These are phyloP conservation scores for Eristalis arbustorum DNA, from an alignment of 2,888 invertebrate genomes.

Conservation along the genomic window DNA sequence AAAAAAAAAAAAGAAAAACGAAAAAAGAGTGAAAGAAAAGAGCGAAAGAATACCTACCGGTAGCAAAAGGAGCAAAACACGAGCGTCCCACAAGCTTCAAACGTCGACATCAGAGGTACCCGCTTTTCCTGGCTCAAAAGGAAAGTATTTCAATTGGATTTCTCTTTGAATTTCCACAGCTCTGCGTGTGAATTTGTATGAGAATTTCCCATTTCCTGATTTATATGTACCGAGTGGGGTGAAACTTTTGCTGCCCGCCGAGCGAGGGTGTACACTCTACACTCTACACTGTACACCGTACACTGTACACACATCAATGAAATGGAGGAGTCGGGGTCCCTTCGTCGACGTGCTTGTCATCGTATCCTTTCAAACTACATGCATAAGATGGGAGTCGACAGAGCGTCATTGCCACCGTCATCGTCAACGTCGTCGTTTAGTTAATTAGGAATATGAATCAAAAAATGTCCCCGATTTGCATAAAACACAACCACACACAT, in stretches of 20 bases:
- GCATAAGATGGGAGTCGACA: no score
- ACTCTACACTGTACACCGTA: not conserved
- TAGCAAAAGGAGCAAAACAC: not conserved
- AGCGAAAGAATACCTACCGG: not conserved
- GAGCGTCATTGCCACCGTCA: not conserved
- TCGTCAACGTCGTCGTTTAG: slow-evolving; percentile 43
- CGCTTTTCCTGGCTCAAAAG: slow-evolving; percentile 38
- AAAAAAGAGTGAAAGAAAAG: not conserved
- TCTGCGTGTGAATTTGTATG: slow-evolving; percentile 61
- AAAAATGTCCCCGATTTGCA: slow-evolving; percentile 60
- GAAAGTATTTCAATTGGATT: slow-evolving; percentile 53
- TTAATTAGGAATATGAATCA: slow-evolving; percentile 66
- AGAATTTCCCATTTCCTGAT: slow-evolving; percentile 50
- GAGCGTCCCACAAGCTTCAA: slow-evolving; percentile 24
- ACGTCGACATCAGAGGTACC: slow-evolving; percentile 36
- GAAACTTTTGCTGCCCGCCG: not conserved
- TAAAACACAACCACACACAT: slow-evolving; percentile 46
- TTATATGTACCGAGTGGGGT: not conserved
- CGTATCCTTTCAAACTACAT: not conserved
- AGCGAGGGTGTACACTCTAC: not conserved
- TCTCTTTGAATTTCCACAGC: slow-evolving; percentile 61
- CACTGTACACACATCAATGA: not conserved
- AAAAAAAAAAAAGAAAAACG: not conserved
- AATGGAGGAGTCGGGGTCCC: slow-evolving; percentile 16
- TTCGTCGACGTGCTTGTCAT: slow-evolving; percentile 34